These are phyloP conservation scores for Silurus lanzhouensis DNA, from an alignment of 2,797 vertebrate species.

Conservation along the genomic window DNA sequence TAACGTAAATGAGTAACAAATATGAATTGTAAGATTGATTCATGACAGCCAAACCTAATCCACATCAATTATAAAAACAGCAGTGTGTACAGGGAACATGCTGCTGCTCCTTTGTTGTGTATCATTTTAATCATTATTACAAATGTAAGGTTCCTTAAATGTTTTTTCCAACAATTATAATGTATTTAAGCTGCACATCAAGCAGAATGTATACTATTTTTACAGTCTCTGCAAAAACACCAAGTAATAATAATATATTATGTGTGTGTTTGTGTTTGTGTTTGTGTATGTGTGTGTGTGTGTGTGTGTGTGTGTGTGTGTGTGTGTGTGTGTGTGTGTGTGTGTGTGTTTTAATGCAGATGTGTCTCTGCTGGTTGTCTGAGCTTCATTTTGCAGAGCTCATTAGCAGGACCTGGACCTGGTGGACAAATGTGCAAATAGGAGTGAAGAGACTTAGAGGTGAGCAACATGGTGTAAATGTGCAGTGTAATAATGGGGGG, in stretches of 20 bases:
- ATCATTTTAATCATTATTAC: neutral
- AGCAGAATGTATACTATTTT: neutral
- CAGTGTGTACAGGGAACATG: neutral
- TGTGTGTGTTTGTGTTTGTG: neutral
- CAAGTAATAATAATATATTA: neutral
- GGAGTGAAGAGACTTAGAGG: conserved; percentile 7
- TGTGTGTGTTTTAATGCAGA: conserved; percentile 1
- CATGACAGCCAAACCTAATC: neutral
- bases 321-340: neutral
- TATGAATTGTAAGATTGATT: conserved; percentile 35
- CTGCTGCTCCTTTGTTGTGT: neutral
- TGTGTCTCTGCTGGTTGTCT: conserved; percentile 8
- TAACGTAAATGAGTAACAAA: conserved; percentile 36
- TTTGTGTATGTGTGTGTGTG: neutral
- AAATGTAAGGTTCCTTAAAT: neutral
- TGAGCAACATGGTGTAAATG: conserved; percentile 35
- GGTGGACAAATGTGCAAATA: neutral
- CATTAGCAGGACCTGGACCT: conserved; percentile 25
- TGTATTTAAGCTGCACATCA: neutral
- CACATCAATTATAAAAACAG: neutral
- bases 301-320: neutral
- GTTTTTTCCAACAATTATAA: neutral
- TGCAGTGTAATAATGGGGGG: neutral
- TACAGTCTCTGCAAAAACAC: neutral
- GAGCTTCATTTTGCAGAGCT: neutral